A percentile compares a stretch with the other conserved stretches of the same genome.
Conservation (phyloP, 2,797 vertebrate genomes). For the Coreius guichenoti region DNA sequence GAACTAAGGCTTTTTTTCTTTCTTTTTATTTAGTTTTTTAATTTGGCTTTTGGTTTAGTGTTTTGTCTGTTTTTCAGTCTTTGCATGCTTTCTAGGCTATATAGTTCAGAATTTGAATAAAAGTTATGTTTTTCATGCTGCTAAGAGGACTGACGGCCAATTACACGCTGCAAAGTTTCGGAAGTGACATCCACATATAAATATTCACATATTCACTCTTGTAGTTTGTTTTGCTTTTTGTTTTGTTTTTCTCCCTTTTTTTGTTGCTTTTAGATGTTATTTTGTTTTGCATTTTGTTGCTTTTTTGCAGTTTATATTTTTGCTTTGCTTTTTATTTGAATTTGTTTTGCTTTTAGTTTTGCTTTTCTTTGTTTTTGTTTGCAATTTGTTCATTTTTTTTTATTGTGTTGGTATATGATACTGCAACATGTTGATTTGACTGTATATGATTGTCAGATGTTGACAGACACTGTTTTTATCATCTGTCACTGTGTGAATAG, state of each 20-base stretch:
- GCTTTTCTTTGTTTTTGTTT: neutral
- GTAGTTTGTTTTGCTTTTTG: neutral
- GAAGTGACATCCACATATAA: too few species aligned
- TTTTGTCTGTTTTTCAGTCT: neutral
- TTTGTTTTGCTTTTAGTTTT: neutral
- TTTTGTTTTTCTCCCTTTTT: too few species aligned
- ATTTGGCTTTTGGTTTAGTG: neutral
- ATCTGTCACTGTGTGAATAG: neutral
- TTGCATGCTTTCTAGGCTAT: too few species aligned
- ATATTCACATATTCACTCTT: neutral
- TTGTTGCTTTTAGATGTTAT: neutral
- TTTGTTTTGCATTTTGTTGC: neutral
- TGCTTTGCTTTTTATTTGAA: neutral
- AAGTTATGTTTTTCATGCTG: too few species aligned
- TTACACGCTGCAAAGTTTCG: too few species aligned
- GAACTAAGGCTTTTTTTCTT: neutral
- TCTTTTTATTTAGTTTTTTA: neutral
- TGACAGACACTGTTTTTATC: constrained; percentile 5
- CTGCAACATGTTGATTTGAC: neutral
- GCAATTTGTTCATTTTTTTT: neutral
- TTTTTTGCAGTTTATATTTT: neutral
- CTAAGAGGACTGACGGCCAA: too few species aligned
- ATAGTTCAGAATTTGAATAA: too few species aligned
- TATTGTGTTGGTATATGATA: neutral
- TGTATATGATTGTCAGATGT: too few species aligned